These are phyloP conservation scores for Coccyzus lansbergi DNA, from an alignment of 2,797 vertebrate species.

Conservation along the genomic window DNA sequence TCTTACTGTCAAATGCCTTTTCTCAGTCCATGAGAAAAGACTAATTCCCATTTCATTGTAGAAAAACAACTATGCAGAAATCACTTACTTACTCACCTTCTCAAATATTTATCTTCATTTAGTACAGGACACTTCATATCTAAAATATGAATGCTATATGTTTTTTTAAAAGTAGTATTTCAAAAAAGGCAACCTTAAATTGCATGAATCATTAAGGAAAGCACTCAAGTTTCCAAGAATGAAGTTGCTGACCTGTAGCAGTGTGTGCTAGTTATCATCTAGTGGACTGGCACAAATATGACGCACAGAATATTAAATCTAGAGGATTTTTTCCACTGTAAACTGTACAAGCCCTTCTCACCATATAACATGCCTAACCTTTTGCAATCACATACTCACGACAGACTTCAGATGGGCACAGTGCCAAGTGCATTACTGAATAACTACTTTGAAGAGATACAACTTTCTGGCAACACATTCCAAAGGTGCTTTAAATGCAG, in stretches of 20 bases:
- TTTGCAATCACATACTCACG: neutral
- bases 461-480: neutral
- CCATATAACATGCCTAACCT: neutral
- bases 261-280: neutral
- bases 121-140: neutral
- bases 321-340: conserved; percentile 49
- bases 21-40: neutral
- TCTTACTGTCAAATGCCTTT: neutral
- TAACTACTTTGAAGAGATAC: neutral
- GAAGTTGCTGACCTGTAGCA: neutral
- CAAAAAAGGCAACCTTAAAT: neutral
- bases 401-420: neutral
- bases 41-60: neutral
- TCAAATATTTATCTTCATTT: neutral
- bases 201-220: neutral
- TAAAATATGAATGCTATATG: neutral
- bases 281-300: neutral
- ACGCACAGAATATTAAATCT: neutral
- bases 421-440: neutral
- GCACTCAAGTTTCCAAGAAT: neutral
- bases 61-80: neutral
- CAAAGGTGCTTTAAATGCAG: neutral
- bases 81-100: neutral
- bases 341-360: conserved; percentile 17
- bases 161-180: neutral